Base-by-base conservation (phyloP, 2,113 vertebrate genomes). In the Poicephalus gulielmi region DNA sequence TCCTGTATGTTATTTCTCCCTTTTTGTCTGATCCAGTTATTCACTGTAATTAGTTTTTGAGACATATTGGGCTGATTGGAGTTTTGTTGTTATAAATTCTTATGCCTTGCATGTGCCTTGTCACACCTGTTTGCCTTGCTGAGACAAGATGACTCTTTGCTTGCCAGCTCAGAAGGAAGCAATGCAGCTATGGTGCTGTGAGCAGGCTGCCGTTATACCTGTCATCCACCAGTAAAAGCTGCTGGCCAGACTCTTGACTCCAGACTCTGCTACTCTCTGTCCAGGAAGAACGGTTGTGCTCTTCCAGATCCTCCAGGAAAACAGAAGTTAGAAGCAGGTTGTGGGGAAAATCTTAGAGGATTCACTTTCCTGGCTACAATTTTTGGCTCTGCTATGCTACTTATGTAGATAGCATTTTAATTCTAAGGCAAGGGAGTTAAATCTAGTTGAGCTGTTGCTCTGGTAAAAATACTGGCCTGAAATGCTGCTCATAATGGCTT, bases 401-500 rank as follows among this genome's bases (percentile, higher is more conserved):
- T 90, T 13, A 3, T 70, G 31, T 88, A 83, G 83, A 52, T 77
- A 76, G 59, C 37, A 41, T 93, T 94, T 95, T 86, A 53, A 77
- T 92, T 92, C n/a, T 86, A 81, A 88, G 37, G 41, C 71, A 59
- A 66, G 55, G 33, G 31, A 88, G 16, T 88, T 91, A 74, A 95
- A 92, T 81, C 64, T 76, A 78, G 41, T 33, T 83, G 80, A 90
- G 76, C 71, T 67, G 82, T 46, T 92, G 18, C 35, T 93, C 55
- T 86, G 9, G 15, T 95, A 50, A 77, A 93, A 94, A 86, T 55
- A 39, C 53, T 92, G 86, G 86, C 86, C 74, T 86, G 59, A 96
- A 86, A 94, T 71, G 37, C 60, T 93, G 73, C 41, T 60, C 6
- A 2, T 89, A 88, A 82, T 82, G 60, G 27, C 60, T 94, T 89